Percentiles rank a stretch among this genome's conserved stretches.
Conservation (phyloP, 92 coral and sea anemone genomes). For the Paramuricea clavata region DNA sequence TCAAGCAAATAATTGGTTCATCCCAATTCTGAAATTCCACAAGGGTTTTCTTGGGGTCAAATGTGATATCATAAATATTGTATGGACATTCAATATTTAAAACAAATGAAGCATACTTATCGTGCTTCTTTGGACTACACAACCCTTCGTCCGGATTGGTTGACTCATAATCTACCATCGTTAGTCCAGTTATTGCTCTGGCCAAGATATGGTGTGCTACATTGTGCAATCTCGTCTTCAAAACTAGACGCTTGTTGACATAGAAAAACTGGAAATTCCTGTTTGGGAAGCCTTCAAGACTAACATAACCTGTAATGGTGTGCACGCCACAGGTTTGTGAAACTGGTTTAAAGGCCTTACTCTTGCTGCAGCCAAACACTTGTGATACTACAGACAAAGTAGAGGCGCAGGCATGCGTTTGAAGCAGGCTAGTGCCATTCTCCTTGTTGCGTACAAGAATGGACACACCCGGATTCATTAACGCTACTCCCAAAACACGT, state of each 20-base stretch:
- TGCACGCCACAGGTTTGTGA: constrained; percentile 53
- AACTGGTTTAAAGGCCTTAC: constrained; percentile 78
- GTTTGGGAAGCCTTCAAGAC: constrained; percentile 76
- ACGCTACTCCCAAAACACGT: constrained; percentile 81
- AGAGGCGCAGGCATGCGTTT: constrained; percentile 80
- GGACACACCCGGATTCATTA: constrained; percentile 85
- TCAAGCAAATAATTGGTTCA: constrained; percentile 70
- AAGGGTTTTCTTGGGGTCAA: constrained; percentile 94
- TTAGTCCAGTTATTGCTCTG: constrained; percentile 54
- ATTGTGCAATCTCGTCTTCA: constrained; percentile 92
- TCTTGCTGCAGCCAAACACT: constrained; percentile 85
- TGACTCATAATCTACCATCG: background rate
- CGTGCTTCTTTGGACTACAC: constrained; percentile 58
- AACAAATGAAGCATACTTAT: constrained; percentile 83
- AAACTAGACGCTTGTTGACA: constrained; percentile 83
- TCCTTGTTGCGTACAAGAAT: constrained; percentile 80
- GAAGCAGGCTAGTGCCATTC: constrained; percentile 78
- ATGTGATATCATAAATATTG: constrained; percentile 82
- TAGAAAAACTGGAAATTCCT: constrained; percentile 86
- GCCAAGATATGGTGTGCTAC: constrained; percentile 73
- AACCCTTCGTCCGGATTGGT: constrained; percentile 6
- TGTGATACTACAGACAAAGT: constrained; percentile 82
- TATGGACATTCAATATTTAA: constrained; percentile 79
- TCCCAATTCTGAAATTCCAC: constrained; percentile 98
- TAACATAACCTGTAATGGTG: constrained; percentile 77